These are phyloP conservation scores for Coracias cyanogaster DNA, from an alignment of 2,797 vertebrate genomes.

Conservation along the genomic window DNA sequence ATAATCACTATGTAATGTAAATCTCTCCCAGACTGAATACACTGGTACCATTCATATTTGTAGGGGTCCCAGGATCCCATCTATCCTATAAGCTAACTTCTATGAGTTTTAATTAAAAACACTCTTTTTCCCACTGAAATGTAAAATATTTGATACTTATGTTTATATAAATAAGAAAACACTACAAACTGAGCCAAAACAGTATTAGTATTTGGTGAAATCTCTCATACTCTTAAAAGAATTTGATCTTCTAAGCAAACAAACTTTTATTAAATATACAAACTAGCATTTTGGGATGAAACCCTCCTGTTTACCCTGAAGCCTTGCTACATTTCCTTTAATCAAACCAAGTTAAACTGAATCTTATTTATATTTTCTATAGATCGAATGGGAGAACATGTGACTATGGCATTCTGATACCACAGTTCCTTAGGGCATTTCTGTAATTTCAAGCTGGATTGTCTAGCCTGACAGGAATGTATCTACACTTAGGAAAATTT, in stretches of 20 bases:
- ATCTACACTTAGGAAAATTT: background rate
- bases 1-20: constrained; percentile 29
- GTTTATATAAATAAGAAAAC: background rate
- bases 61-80: background rate
- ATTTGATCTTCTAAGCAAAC: constrained; percentile 8
- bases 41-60: constrained; percentile 11
- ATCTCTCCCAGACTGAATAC: background rate
- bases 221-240: background rate
- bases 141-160: background rate
- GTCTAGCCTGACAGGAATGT: background rate
- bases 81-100: background rate
- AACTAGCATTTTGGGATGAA: constrained; percentile 6
- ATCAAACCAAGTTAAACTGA: constrained; percentile 29
- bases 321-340: constrained; percentile 17
- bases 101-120: constrained; percentile 17
- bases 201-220: background rate
- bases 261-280: constrained; percentile 1
- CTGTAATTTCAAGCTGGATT: background rate
- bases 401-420: background rate
- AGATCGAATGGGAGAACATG: background rate
- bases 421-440: background rate
- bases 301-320: constrained; percentile 17
- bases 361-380: background rate
- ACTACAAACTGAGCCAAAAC: background rate
- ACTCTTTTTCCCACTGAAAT: background rate